Evolutionary conservation across 2,888 invertebrate species (phyloP).

Genomic region (Dorcus parallelipipedus): DNA sequence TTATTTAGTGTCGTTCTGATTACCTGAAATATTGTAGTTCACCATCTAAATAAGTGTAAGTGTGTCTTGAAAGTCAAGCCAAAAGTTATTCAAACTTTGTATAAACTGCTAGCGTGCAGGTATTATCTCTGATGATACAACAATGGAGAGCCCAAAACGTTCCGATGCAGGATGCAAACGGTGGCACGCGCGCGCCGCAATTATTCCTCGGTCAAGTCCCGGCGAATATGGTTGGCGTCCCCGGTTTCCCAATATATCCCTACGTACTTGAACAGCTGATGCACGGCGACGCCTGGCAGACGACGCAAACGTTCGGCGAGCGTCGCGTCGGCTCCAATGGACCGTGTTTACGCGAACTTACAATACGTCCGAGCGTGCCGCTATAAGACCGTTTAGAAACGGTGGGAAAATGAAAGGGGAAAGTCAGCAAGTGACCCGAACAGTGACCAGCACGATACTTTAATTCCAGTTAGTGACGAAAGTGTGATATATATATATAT

Average conservation of each 20-base stretch:
- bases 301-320: constrained; percentile 35
- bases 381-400: not conserved
- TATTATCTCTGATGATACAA: no score
- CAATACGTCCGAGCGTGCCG: constrained; percentile 8
- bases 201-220: not conserved
- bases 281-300: constrained; percentile 34
- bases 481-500: no score
- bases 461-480: no score
- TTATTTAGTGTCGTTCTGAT: no score
- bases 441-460: not conserved
- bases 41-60: no score
- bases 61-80: no score
- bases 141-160: no score
- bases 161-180: no score
- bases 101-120: no score
- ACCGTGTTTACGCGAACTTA: constrained; percentile 28
- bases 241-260: constrained; percentile 2
- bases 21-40: no score
- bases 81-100: no score
- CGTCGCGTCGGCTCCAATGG: constrained; percentile 35
- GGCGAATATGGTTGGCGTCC: not conserved
- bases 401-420: not conserved
- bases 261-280: constrained; percentile 33
- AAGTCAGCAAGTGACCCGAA: not conserved
- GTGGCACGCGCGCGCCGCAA: not conserved